These are phyloP conservation scores for Dipus sagitta DNA, from an alignment of 2,797 vertebrate species.

Conservation along the genomic window DNA sequence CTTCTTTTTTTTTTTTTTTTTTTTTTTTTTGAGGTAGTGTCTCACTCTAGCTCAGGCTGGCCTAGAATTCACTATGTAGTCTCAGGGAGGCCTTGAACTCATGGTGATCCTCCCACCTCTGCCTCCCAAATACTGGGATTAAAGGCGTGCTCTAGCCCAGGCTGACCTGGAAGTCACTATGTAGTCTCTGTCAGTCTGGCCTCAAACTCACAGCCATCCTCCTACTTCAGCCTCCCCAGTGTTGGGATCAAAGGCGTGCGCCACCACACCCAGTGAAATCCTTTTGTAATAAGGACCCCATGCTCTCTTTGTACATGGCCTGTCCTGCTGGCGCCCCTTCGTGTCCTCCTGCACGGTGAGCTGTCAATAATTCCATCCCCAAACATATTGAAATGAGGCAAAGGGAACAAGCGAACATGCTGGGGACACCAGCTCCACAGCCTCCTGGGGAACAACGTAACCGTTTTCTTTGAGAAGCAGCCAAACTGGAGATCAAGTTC, in stretches of 20 bases:
- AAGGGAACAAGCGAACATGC: not conserved
- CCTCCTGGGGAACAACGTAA: not conserved
- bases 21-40: not conserved
- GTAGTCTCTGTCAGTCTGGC: not conserved
- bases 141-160: not conserved
- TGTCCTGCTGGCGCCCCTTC: not conserved
- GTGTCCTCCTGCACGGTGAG: not conserved
- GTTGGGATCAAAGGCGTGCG: too few species aligned
- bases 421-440: not conserved
- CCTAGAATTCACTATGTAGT: not conserved
- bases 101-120: not conserved
- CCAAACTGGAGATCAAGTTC: constrained; percentile 34
- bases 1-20: not conserved
- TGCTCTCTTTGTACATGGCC: not conserved
- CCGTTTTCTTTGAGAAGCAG: not conserved
- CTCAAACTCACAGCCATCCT: not conserved
- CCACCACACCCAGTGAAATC: too few species aligned
- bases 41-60: not conserved
- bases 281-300: not conserved
- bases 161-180: not conserved
- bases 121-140: too few species aligned
- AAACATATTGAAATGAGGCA: not conserved
- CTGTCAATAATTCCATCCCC: too few species aligned
- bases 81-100: not conserved
- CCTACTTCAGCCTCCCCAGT: too few species aligned